Evolutionary conservation across 2,113 vertebrate genomes (phyloP).

Genomic region (Peucedramus taeniatus): DNA sequence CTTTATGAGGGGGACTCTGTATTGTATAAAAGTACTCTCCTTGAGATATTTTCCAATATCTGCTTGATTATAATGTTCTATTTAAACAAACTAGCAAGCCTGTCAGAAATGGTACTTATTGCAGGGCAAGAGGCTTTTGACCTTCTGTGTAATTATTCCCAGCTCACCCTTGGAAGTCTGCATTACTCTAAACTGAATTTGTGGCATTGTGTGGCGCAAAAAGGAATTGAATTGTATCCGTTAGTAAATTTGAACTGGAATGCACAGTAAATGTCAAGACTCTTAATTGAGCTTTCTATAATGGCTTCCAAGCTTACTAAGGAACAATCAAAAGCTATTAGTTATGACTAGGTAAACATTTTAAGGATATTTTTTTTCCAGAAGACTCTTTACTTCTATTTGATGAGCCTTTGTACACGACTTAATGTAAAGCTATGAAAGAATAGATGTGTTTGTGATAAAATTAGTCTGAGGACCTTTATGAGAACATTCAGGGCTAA

Average conservation of each 20-base stretch:
- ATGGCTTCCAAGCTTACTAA: conserved; percentile 72
- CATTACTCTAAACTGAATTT: conserved; percentile 67
- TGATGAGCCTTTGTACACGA: conserved; percentile 59
- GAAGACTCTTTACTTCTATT: conserved; percentile 65
- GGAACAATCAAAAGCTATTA: conserved; percentile 77
- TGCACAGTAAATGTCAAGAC: conserved; percentile 75
- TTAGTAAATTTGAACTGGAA: conserved; percentile 74
- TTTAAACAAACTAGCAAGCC: conserved; percentile 50
- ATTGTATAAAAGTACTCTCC: conserved; percentile 12
- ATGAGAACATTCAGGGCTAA: background rate
- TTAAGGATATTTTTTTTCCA: conserved; percentile 60
- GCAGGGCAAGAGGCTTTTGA: conserved; percentile 71
- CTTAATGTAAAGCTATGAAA: conserved; percentile 68
- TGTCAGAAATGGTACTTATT: conserved; percentile 62
- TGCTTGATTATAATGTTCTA: conserved; percentile 4
- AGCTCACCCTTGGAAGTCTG: conserved; percentile 66
- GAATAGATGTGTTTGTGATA: conserved; percentile 59
- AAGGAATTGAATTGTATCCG: conserved; percentile 64
- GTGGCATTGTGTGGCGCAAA: conserved; percentile 57
- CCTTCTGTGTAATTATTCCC: conserved; percentile 71
- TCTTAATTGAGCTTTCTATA: conserved; percentile 73
- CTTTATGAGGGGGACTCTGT: background rate
- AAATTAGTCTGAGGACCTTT: background rate
- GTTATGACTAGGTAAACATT: conserved; percentile 76
- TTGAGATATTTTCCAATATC: conserved; percentile 30